These are phyloP conservation scores for Biston betularia DNA, from an alignment of 2,888 invertebrate genomes.

Conservation along the genomic window DNA sequence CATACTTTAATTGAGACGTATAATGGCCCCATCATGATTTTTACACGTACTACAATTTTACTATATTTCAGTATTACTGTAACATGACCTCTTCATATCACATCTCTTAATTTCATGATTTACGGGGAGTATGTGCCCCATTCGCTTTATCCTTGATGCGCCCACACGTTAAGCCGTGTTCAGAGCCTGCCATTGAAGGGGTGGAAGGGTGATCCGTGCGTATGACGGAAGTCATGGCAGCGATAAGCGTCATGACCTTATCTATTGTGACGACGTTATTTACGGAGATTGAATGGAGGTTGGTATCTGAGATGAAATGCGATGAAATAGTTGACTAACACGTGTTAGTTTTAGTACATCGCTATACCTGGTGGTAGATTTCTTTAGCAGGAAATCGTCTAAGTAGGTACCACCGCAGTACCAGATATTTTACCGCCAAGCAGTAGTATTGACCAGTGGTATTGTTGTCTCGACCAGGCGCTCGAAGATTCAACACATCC, in stretches of 20 bases:
- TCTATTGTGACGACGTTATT: slow-evolving; percentile 44
- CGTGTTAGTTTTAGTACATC: background rate
- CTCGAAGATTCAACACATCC: too few species aligned
- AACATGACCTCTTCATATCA: too few species aligned
- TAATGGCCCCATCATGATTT: too few species aligned
- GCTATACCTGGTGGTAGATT: too few species aligned
- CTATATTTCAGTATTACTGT: too few species aligned
- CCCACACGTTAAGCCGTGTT: slow-evolving; percentile 20
- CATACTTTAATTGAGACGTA: too few species aligned
- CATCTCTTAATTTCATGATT: background rate
- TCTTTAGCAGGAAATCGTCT: too few species aligned
- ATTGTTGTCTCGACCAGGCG: too few species aligned
- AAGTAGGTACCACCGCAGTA: too few species aligned
- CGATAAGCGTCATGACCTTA: slow-evolving; percentile 59
- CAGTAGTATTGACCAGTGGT: too few species aligned
- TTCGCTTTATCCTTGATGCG: slow-evolving; percentile 2
- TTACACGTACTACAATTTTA: too few species aligned
- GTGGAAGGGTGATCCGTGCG: slow-evolving; percentile 48
- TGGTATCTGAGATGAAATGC: slow-evolving; percentile 30
- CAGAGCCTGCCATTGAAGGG: slow-evolving; percentile 27
- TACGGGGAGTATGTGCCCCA: background rate
- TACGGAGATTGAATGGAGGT: slow-evolving; percentile 30
- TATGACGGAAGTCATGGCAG: slow-evolving; percentile 42
- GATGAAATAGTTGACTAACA: slow-evolving; percentile 24
- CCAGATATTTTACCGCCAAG: too few species aligned